Evolutionary conservation across 1,140 invertebrate genomes (phyloP), one percentile per base, ranked within the genome.

Genomic region (Euborellia annulipes): DNA sequence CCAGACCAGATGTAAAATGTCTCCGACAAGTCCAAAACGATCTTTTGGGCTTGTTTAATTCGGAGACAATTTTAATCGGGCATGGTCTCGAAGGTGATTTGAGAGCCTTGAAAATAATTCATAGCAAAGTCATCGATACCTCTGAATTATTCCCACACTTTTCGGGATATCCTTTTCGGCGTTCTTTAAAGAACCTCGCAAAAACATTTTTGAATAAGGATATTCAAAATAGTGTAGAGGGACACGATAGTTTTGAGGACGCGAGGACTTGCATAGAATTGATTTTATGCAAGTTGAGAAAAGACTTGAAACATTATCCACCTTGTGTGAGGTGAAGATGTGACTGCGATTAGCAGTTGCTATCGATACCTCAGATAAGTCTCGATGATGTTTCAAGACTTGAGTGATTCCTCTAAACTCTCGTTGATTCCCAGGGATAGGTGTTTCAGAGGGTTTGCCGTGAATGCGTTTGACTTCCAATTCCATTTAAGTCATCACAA

Each of bases 41-140:
- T 49, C 61, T 98, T 8, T 66, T 85, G 45, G 70, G 71, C 19
- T 72, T 91, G 40, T 76, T 96, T 43, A 70, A 73, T 36, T 73
- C 75, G 2, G 79, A 92, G 44, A 90, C 89, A 0, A 87, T 97
- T 39, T 63, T 98, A 0, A 78, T 98, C 39, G 95, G 95, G 0
- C 95, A 98, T 63, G 85, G 82, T 6, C 64, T 98, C 30, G 92
- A 97, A 51, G 94, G 88, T 60, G 95, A 98, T 68, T 66, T 98
- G 3, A 68, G 80, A 13, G 82, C 82, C 0, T 59, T 98, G n/a
- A 84, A 79, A 55, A 56, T 97, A 2, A 68, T 94, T 1, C 94
- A 98, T 55, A 62, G 67, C 2, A 79, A 69, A 2, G 76, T 94
- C 7, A 75, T 98, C 19, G 93, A 98, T 58, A 97, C 90, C 0